These are phyloP conservation scores for Neodontobutis hainanensis DNA, from an alignment of 2,113 vertebrate species.

Conservation along the genomic window DNA sequence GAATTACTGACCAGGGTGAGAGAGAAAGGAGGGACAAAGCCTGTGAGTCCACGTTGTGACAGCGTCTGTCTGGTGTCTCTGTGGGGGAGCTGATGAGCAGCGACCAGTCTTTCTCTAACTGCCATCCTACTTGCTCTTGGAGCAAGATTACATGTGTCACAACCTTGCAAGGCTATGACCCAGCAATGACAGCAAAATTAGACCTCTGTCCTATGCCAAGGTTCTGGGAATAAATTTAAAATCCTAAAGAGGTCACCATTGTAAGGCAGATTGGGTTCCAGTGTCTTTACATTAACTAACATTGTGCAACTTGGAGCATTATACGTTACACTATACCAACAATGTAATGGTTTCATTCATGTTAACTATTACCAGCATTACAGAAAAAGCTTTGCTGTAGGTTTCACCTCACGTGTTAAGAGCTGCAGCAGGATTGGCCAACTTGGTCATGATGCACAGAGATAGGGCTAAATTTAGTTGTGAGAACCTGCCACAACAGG, in stretches of 20 bases:
- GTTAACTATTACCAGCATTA: constrained; percentile 27
- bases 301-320: not conserved
- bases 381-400: constrained; percentile 17
- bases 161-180: constrained; percentile 19
- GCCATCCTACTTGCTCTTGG: constrained; percentile 56
- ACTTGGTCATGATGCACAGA: constrained; percentile 72
- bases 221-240: constrained; percentile 12
- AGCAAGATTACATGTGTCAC: constrained; percentile 62
- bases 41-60: constrained; percentile 44
- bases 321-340: not conserved
- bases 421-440: constrained; percentile 69
- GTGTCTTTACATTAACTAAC: not conserved
- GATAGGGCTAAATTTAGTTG: constrained; percentile 78
- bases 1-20: constrained; percentile 73
- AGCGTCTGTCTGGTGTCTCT: constrained; percentile 51
- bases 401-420: constrained; percentile 50
- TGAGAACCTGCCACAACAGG: constrained; percentile 62
- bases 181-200: constrained; percentile 48
- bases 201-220: constrained; percentile 23
- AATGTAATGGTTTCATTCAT: not conserved
- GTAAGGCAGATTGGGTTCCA: not conserved
- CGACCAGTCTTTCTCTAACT: constrained; percentile 53
- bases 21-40: constrained; percentile 67
- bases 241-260: not conserved
- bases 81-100: constrained; percentile 52